Evolutionary conservation across 2,888 invertebrate genomes (phyloP), one percentile per base, ranked within the genome.

Genomic region (Hololepta plana): DNA sequence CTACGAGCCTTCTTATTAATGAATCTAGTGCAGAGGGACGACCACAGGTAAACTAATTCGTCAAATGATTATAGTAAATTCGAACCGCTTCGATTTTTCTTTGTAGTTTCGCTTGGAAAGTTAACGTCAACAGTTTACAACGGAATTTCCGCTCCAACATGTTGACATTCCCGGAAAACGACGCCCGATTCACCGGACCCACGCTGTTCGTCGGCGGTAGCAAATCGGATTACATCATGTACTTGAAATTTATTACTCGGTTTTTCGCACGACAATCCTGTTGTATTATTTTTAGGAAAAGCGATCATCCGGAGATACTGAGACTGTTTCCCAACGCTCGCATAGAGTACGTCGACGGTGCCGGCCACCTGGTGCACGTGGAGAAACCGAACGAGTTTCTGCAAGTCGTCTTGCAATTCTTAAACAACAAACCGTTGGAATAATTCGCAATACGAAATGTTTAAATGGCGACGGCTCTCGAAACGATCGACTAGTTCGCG

Each of bases 311-410:
- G 4, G 55, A 57, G 30, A 81, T 87, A 29, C 59, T 62, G 42
- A 61, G 67, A 33, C 55, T 77, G 27, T 88, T 88, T 45, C 79
- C 85, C 0, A 51, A 60, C 4, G 74, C 77, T 0, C 57, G 70
- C 35, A 62, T 88, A 42, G 50, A 59, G 23, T 74, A 70, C 38
- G 65, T 90, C 26, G 63, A 69, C 25, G 80, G 75, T 17, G 82
- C 93, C 4, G 87, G 88, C 1, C 95, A 96, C 52, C 84, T 90
- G 81, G 72, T 93, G 1, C 95, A 96, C 49, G 74, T 81, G 35
- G 91, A 95, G 34, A 79, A 88, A 47, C 88, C 93, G 2, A 53
- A 61, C 4, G 71, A 75, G 35, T 87, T 90, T 50, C 49, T 84
- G 12, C 62, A 70, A 25, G 40, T 61, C 26, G 59, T 72, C 16